A percentile compares a stretch with the other conserved stretches of the same genome.
phyloP scores from a whole-genome alignment of 1,140 invertebrate species.

The Nixonia krombeini region DNA sequence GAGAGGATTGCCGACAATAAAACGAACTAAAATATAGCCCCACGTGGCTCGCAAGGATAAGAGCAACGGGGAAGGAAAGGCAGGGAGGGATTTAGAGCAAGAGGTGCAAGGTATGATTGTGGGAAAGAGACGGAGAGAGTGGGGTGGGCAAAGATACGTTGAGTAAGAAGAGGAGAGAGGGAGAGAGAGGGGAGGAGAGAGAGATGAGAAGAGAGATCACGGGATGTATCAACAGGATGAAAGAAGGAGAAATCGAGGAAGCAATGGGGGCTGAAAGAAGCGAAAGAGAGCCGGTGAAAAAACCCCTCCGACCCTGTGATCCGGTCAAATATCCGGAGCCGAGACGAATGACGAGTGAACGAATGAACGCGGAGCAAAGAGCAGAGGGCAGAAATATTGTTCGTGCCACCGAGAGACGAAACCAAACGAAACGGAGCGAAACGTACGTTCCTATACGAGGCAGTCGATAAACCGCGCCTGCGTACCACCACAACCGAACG shows the following conservation, averaged over 20 bases:
- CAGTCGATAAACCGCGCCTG: slow-evolving; percentile 50
- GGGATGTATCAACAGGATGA: neutral
- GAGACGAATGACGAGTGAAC: slow-evolving; percentile 45
- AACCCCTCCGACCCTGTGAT: slow-evolving; percentile 27
- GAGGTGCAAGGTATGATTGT: too few relatives aligned
- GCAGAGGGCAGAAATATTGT: slow-evolving; percentile 48
- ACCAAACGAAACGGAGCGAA: slow-evolving; percentile 42
- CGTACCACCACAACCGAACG: slow-evolving; percentile 13
- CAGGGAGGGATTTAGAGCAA: slow-evolving; percentile 1
- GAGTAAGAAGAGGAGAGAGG: slow-evolving; percentile 8
- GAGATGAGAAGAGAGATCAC: slow-evolving; percentile 10
- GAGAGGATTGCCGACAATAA: slow-evolving; percentile 45
- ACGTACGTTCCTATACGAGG: slow-evolving; percentile 38
- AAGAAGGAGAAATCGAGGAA: slow-evolving; percentile 8
- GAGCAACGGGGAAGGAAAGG: slow-evolving; percentile 33
- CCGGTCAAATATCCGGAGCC: slow-evolving; percentile 50
- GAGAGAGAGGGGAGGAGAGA: neutral
- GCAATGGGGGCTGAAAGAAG: slow-evolving; percentile 23
- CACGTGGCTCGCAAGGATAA: slow-evolving; percentile 23
- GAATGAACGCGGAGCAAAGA: slow-evolving; percentile 45
- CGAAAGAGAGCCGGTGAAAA: slow-evolving; percentile 31
- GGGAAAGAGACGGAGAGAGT: slow-evolving; percentile 36
- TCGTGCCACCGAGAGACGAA: slow-evolving; percentile 47
- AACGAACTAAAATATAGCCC: slow-evolving; percentile 47
- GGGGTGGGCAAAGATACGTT: slow-evolving; percentile 31